phyloP scores from a whole-genome alignment of 2,888 invertebrate genomes.

The Eristalinus sepulchralis region DNA sequence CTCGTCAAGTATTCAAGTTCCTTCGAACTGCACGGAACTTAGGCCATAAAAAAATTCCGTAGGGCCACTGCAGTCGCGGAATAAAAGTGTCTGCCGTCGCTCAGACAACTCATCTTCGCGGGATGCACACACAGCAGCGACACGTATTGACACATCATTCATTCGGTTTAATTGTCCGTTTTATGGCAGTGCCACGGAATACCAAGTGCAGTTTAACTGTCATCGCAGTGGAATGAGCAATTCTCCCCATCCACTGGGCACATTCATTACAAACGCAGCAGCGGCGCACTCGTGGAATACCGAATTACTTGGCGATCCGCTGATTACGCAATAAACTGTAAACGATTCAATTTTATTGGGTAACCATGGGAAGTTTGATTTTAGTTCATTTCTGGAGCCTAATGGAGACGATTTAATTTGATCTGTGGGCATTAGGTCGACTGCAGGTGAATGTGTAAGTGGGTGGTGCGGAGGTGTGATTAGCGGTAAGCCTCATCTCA shows the following conservation, averaged over 20 bases:
- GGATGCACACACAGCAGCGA: neutral
- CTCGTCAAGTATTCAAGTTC: neutral
- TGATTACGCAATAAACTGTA: conserved; percentile 44
- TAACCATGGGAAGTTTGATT: conserved; percentile 4
- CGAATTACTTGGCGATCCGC: conserved; percentile 38
- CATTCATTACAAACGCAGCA: conserved; percentile 42
- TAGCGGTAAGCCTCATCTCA: no score
- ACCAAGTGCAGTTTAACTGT: conserved; percentile 48
- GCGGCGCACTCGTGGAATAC: conserved; percentile 20
- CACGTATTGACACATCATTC: conserved; percentile 36
- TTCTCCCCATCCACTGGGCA: conserved; percentile 12
- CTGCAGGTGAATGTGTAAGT: neutral
- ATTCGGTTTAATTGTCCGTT: conserved; percentile 39
- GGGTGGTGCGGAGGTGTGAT: neutral
- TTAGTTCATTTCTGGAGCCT: neutral
- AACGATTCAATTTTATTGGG: conserved; percentile 22
- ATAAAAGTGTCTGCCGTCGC: conserved; percentile 11
- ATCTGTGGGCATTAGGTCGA: neutral
- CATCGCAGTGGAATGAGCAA: conserved; percentile 23
- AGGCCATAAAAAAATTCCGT: conserved; percentile 2
- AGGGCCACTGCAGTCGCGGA: neutral
- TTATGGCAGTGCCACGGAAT: conserved; percentile 33
- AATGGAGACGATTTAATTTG: neutral
- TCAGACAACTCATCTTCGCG: conserved; percentile 2
- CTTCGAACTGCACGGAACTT: neutral